Conservation (phyloP, 1,140 invertebrate genomes). For the Neocloeon triangulifer region DNA sequence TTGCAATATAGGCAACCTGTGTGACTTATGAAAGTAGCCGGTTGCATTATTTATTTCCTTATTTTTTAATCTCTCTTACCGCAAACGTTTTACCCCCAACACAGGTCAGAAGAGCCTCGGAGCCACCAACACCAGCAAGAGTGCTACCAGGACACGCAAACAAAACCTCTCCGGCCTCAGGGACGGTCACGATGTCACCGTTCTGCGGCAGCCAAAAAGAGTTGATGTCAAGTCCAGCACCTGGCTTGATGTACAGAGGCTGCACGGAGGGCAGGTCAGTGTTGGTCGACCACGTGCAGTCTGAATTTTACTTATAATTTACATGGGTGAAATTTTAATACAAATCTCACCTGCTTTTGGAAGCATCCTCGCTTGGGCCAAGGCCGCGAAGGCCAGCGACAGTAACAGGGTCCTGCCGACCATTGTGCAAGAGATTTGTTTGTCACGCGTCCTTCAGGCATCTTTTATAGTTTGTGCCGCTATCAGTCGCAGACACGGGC, state of each 20-base stretch:
- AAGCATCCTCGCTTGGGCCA: no score
- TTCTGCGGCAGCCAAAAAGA: background rate
- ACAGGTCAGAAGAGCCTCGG: background rate
- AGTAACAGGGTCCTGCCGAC: no score
- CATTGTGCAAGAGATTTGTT: no score
- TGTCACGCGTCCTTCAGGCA: no score
- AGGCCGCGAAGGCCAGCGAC: no score
- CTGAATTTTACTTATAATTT: no score
- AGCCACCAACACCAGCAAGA: background rate
- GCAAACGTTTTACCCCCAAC: background rate
- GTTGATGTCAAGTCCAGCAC: background rate
- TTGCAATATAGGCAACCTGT: no score
- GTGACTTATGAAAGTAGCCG: background rate
- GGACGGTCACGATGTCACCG: background rate
- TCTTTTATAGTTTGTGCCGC: no score
- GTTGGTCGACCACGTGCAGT: no score
- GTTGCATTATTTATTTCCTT: background rate
- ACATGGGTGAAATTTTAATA: no score
- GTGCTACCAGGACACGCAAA: background rate
- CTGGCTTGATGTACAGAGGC: background rate
- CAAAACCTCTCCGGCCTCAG: background rate
- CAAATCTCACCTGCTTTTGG: no score
- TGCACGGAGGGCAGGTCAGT: background rate
- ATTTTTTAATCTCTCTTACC: background rate
- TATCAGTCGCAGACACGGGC: no score